phyloP scores from a whole-genome alignment of 2,113 vertebrate genomes.

The Rhodinocichla rosea region DNA sequence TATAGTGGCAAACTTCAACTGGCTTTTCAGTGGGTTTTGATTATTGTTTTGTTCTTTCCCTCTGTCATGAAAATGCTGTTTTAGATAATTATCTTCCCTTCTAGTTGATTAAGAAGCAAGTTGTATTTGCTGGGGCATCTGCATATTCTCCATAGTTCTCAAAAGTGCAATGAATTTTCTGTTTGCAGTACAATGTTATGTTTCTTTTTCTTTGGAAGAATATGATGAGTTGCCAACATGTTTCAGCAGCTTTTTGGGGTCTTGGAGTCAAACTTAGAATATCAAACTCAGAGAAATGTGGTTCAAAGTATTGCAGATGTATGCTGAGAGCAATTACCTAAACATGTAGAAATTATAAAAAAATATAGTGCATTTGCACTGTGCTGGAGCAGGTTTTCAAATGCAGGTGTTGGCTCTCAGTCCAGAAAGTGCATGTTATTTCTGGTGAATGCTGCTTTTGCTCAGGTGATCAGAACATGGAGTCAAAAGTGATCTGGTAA shows the following conservation, averaged over 20 bases:
- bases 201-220: not conserved
- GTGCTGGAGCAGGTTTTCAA: not conserved
- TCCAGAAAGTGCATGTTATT: not conserved
- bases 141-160: not conserved
- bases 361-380: not conserved
- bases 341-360: not conserved
- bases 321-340: not conserved
- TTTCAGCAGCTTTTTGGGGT: not conserved
- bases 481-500: not conserved
- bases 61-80: not conserved
- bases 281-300: not conserved
- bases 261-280: not conserved
- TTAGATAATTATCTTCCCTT: not conserved
- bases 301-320: not conserved
- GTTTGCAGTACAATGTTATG: not conserved
- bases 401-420: not conserved
- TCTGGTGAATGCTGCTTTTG: not conserved
- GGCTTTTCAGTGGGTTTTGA: not conserved
- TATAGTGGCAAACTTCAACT: not conserved
- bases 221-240: not conserved
- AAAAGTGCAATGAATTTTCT: not conserved
- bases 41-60: not conserved
- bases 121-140: not conserved
- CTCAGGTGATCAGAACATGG: not conserved
- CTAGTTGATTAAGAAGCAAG: not conserved